These are phyloP conservation scores for Camponotus fellah DNA, from an alignment of 2,888 invertebrate species.

Conservation along the genomic window DNA sequence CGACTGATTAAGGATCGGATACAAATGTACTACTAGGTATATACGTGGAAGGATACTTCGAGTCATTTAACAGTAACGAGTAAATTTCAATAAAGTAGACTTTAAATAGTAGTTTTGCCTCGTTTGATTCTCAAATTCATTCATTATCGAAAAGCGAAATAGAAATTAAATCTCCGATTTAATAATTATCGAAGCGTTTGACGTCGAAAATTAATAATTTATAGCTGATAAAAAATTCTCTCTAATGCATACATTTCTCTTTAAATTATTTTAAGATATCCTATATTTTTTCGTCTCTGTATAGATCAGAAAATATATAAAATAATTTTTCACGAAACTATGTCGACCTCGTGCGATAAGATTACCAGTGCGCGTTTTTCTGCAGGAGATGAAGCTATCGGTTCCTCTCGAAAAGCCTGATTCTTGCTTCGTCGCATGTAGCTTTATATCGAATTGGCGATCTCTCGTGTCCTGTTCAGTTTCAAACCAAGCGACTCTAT, in stretches of 20 bases:
- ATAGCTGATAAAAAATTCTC: neutral
- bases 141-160: neutral
- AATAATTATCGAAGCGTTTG: neutral
- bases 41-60: neutral
- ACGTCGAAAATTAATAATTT: neutral
- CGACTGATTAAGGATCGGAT: neutral
- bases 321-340: neutral
- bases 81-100: neutral
- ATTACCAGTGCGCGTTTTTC: conserved; percentile 31
- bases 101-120: neutral
- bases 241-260: neutral
- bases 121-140: neutral
- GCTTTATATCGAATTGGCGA: conserved; percentile 53
- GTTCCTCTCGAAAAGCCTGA: neutral
- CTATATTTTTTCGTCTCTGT: neutral
- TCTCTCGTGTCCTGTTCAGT: conserved; percentile 41
- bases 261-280: neutral
- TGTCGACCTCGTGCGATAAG: neutral
- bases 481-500: neutral
- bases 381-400: neutral
- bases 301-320: neutral
- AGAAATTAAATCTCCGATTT: neutral
- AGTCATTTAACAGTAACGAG: neutral
- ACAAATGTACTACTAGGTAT: neutral
- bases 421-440: conserved; percentile 26